Base-by-base conservation (phyloP, 2,888 invertebrate genomes). In the Orchesella flavescens region DNA sequence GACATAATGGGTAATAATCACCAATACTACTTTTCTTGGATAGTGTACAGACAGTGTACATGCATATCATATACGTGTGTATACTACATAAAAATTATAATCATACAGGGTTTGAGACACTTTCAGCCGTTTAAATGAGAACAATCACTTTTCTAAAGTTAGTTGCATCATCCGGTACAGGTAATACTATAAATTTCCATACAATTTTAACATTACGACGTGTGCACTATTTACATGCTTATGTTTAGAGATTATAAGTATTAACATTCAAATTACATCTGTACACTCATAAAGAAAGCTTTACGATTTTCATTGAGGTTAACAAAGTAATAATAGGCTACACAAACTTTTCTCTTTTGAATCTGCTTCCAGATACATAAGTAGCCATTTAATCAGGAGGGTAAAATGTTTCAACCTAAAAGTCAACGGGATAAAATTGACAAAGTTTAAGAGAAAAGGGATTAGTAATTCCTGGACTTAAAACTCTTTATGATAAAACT, bases 101-200 rank as follows among this genome's bases (percentile, higher is more conserved):
- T 34, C 34, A 34, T 34, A 34, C 34, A 34, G 34, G n/a, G 34
- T 53, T 72, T 72, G 79, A 78, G 71, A 78, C 71, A 44, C 46
- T 61, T 59, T 61, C 65, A 69, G 21, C 43, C 71, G 71, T 15
- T 44, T 76, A 34, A 49, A 69, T 69, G 61, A 66, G 65, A 73
- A 80, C 80, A 66, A 73, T 73, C 80, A 80, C 73, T 73, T 49
- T 59, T 53, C 55, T 74, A 74, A 66, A 24, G 49, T 66, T 80
- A 80, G 66, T 80, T 80, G 80, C 80, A 80, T 80, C 80, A 71
- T 65, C 73, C 73, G 73, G 63, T 79, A 79, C 65, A 72, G 21
- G 61, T 80, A 80, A 80, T 80, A 80, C 80, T 80, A 80, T 80
- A 66, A 49, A 66, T 63, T 73, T 80, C 49, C 43, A 68, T 34